Evolutionary conservation across 2,888 invertebrate genomes (phyloP).

Genomic region (Argynnis bischoffii): DNA sequence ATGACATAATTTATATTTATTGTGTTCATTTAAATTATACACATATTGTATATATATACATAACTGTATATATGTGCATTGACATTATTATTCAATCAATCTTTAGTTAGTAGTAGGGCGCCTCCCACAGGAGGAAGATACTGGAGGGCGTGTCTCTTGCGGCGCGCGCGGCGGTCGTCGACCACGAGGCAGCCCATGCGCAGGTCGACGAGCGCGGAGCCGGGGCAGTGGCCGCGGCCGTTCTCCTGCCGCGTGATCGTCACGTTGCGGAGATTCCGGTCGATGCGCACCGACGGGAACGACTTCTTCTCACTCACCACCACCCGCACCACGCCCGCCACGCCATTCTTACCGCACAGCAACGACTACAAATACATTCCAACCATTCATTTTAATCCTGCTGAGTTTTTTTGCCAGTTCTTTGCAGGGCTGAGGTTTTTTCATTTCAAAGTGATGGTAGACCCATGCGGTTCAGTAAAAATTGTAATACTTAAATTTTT

Average conservation of each 20-base stretch:
- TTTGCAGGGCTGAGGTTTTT: too few species aligned
- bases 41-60: too few species aligned
- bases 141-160: neutral
- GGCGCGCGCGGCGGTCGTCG: neutral
- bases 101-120: neutral
- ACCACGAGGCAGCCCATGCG: conserved; percentile 23
- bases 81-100: too few species aligned
- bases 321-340: conserved; percentile 32
- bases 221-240: conserved; percentile 23
- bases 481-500: too few species aligned
- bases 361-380: conserved; percentile 6
- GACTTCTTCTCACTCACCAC: conserved; percentile 31
- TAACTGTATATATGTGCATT: too few species aligned
- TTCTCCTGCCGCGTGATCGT: conserved; percentile 27
- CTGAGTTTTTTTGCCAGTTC: neutral
- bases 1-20: too few species aligned
- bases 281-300: conserved; percentile 30
- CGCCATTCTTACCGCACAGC: conserved; percentile 25
- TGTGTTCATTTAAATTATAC: too few species aligned
- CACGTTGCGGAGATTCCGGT: conserved; percentile 28
- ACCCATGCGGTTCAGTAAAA: too few species aligned
- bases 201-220: conserved; percentile 24
- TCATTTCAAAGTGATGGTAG: too few species aligned
- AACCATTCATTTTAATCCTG: neutral
- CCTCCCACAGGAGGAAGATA: neutral